These are phyloP conservation scores for Herpetotheres cachinnans DNA, from an alignment of 2,113 vertebrate species.

Conservation along the genomic window DNA sequence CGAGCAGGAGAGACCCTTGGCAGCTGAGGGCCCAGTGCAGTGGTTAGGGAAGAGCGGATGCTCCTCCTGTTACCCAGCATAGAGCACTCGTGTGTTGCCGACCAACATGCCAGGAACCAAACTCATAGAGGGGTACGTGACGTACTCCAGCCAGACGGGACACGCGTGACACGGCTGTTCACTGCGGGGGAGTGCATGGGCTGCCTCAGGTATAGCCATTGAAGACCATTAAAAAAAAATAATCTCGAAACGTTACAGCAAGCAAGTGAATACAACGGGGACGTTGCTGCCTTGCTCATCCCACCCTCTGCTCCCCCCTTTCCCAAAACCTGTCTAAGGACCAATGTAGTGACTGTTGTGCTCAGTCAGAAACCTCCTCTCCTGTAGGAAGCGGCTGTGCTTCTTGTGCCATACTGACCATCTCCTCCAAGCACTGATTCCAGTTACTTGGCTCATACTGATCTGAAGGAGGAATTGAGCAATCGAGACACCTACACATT, in stretches of 20 bases:
- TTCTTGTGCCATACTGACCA: background rate
- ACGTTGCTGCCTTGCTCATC: background rate
- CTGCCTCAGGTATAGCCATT: background rate
- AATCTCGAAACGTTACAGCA: background rate
- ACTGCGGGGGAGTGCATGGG: background rate
- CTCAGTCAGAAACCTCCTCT: background rate
- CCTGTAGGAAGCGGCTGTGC: background rate
- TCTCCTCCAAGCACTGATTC: background rate
- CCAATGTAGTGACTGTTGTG: accelerated
- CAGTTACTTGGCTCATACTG: background rate
- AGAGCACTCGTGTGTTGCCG: background rate
- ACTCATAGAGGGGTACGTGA: background rate
- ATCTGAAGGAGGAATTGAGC: background rate
- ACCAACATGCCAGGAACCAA: background rate
- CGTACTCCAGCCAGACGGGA: background rate
- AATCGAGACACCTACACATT: background rate
- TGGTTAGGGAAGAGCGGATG: background rate
- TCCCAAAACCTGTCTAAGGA: background rate
- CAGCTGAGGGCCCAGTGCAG: background rate
- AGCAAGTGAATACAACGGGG: background rate
- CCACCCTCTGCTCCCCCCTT: background rate
- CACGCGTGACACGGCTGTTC: background rate
- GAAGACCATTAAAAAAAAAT: background rate
- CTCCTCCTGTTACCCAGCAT: background rate
- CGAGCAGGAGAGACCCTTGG: background rate